Base-by-base conservation (phyloP, 2,888 invertebrate genomes). In the Cenopis cana region DNA sequence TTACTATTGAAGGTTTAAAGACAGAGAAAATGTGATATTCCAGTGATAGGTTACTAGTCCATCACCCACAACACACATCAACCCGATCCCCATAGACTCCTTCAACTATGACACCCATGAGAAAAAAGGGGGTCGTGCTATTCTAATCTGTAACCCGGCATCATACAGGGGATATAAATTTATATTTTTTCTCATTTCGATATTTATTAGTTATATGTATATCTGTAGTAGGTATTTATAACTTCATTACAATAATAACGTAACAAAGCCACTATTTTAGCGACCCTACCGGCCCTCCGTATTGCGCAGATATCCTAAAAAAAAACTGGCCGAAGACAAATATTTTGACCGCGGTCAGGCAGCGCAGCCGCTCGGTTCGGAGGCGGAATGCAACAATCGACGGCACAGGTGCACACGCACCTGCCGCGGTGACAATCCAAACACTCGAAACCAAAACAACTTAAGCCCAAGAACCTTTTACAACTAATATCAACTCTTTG, bases 361-460 rank as follows among this genome's bases (percentile, higher is more conserved):
- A 33, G 50, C 64, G 54, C 64, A 64, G 52, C 38, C 73, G 65
- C 68, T 68, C 61, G 66, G 75, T 78, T 79, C 76, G 77, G 76
- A 77, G 76, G 75, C 76, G 86, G 87, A 88, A 88, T 88, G 86
- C 79, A 85, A 87, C 78, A 81, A 82, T 80, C 79, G 67, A 54
- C 59, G 66, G 77, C 83, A 89, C 92, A 92, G 91, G 92, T 92
- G 91, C 84, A 79, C 75, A 78, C 76, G 81, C 92, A 91, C 90
- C 91, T 91, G 91, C 86, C 85, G 75, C 73, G 55, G 67, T 65
- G 71, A 69, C 69, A 71, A 64, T 54, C 64, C 64, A 10, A 3
- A 14, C 4, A 10, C 11, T 17, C 38, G 36, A 18, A 14, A n/a
- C 64, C 36, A 64, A 38, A 38, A 64, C 20, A n/a, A 38, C 38